Evolutionary conservation across 2,113 vertebrate species (phyloP).

Genomic region (Tonatia bakeri): DNA sequence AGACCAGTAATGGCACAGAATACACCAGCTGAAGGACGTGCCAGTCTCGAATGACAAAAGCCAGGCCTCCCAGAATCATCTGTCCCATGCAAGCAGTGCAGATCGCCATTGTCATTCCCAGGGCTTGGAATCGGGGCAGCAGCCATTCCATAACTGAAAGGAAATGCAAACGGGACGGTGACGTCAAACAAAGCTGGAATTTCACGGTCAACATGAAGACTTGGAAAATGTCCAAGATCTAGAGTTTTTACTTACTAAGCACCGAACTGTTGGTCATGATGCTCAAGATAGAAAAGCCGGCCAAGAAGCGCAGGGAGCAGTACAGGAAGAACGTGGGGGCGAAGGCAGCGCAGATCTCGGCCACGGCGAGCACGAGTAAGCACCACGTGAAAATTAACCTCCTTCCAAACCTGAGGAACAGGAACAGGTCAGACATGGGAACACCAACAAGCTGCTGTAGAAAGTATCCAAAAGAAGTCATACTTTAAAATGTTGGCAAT

Average conservation of each 20-base stretch:
- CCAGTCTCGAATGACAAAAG: slow-evolving; percentile 79
- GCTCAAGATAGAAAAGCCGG: slow-evolving; percentile 65
- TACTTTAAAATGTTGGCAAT: neutral
- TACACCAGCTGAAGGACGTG: slow-evolving; percentile 74
- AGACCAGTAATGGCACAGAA: slow-evolving; percentile 75
- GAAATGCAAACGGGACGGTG: neutral
- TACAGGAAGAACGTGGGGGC: slow-evolving; percentile 74
- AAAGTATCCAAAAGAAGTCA: neutral
- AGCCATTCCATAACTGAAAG: slow-evolving; percentile 79
- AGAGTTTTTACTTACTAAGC: slow-evolving; percentile 73
- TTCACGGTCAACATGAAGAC: neutral
- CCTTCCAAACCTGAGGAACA: slow-evolving; percentile 76
- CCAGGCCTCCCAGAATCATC: slow-evolving; percentile 71
- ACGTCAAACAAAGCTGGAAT: neutral
- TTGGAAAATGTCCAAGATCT: neutral
- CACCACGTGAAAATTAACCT: slow-evolving; percentile 70
- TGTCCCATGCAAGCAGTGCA: slow-evolving; percentile 68
- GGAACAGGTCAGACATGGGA: neutral
- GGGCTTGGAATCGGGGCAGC: slow-evolving; percentile 57
- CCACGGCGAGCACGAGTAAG: slow-evolving; percentile 66
- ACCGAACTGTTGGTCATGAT: slow-evolving; percentile 74
- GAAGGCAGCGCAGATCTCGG: slow-evolving; percentile 71
- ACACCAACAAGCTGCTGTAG: too few relatives aligned
- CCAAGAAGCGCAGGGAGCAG: slow-evolving; percentile 74
- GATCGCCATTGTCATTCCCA: slow-evolving; percentile 49